Percentiles rank a stretch among this genome's conserved stretches.
phyloP scores from a whole-genome alignment of 2,888 invertebrate genomes.

The Drymonia ruficornis region DNA sequence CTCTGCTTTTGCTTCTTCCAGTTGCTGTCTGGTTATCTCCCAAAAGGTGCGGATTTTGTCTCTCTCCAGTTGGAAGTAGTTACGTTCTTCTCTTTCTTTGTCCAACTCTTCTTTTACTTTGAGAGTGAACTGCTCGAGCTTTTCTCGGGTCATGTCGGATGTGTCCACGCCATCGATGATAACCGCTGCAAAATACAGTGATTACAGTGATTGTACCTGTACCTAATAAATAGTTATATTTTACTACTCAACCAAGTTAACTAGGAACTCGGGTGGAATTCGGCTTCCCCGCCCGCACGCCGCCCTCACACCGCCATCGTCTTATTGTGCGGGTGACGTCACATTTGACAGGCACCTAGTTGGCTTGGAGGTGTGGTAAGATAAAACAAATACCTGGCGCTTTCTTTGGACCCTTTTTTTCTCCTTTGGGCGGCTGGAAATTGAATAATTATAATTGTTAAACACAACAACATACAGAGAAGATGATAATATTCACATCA shows the following conservation, averaged over 20 bases:
- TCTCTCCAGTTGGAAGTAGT: constrained; percentile 97
- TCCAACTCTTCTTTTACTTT: constrained; percentile 96
- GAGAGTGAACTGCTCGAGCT: constrained; percentile 94
- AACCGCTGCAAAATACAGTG: constrained; percentile 70
- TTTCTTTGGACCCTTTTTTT: constrained; percentile 62
- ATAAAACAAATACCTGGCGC: constrained; percentile 67
- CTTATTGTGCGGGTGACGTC: no score
- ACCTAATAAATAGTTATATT: constrained; percentile 1
- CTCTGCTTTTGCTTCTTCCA: constrained; percentile 92
- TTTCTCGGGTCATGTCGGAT: constrained; percentile 95
- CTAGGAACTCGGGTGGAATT: no score
- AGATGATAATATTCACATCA: no score
- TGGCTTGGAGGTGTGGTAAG: no score
- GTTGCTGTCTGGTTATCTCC: constrained; percentile 96
- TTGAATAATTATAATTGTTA: constrained; percentile 7
- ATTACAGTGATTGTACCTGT: no score
- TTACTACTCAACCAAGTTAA: no score
- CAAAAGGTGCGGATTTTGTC: constrained; percentile 97
- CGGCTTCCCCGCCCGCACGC: no score
- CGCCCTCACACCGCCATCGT: no score
- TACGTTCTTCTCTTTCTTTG: constrained; percentile 96
- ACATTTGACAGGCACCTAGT: no score
- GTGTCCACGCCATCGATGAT: constrained; percentile 96
- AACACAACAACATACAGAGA: neutral
- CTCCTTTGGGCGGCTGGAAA: constrained; percentile 74